Conservation (phyloP, 2,113 vertebrate species). For the Toxostoma redivivum region DNA sequence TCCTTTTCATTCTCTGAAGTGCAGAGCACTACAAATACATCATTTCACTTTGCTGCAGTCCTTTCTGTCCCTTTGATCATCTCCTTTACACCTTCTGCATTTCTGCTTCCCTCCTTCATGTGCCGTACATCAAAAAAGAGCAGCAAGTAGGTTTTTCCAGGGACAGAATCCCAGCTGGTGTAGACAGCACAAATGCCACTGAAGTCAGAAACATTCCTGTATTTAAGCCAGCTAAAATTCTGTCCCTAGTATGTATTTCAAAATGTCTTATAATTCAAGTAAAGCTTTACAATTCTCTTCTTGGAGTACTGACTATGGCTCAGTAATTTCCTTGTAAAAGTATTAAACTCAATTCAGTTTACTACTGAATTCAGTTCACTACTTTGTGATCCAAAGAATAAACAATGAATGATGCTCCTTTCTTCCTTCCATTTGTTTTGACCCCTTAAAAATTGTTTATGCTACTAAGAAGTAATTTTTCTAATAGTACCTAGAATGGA, state of each 20-base stretch:
- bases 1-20: conserved; percentile 9
- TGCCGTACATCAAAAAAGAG: not conserved
- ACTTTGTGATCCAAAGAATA: not conserved
- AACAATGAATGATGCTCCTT: not conserved
- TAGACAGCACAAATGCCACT: not conserved
- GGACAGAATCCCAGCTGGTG: not conserved
- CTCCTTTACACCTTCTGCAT: conserved; percentile 24
- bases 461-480: not conserved
- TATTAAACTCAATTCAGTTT: not conserved
- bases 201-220: not conserved
- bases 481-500: not conserved
- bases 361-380: not conserved
- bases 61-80: conserved; percentile 22
- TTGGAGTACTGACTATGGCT: not conserved
- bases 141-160: not conserved
- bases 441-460: not conserved
- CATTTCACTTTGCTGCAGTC: conserved; percentile 36
- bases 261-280: not conserved
- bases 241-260: not conserved
- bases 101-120: not conserved
- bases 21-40: conserved; percentile 33
- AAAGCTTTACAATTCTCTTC: not conserved
- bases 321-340: not conserved
- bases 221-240: not conserved
- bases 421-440: not conserved